Conservation (phyloP, 2,797 vertebrate species). For the Cottoperca gobio region DNA sequence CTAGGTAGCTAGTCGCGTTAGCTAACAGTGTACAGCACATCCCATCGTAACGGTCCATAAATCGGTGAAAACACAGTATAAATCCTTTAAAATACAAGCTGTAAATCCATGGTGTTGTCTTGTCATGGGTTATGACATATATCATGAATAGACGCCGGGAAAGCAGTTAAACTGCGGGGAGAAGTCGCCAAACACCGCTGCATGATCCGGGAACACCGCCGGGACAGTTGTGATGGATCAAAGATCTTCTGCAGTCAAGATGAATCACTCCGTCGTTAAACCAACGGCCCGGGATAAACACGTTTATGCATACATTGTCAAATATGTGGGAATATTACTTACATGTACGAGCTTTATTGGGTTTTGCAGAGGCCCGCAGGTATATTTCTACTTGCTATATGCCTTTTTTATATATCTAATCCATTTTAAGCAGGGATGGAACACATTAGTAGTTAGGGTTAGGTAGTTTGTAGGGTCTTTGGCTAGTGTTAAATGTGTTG, state of each 20-base stretch:
- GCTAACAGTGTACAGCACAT: neutral
- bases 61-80: neutral
- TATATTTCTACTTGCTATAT: too few species aligned
- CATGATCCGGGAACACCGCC: neutral
- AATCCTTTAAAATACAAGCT: neutral
- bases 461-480: too few species aligned
- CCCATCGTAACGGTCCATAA: neutral
- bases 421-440: too few species aligned
- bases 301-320: too few species aligned
- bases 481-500: too few species aligned
- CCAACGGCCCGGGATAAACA: neutral
- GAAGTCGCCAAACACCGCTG: neutral
- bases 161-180: neutral
- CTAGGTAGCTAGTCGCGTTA: neutral
- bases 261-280: neutral
- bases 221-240: constrained; percentile 13
- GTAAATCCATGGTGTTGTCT: neutral
- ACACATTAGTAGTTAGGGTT: too few species aligned
- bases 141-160: neutral
- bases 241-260: constrained; percentile 31
- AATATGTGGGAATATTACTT: too few species aligned
- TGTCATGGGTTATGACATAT: fast-evolving
- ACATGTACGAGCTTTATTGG: too few species aligned
- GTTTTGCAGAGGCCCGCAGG: too few species aligned
- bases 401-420: too few species aligned